Conservation (phyloP, 2,797 vertebrate genomes). For the Lithobates pipiens region DNA sequence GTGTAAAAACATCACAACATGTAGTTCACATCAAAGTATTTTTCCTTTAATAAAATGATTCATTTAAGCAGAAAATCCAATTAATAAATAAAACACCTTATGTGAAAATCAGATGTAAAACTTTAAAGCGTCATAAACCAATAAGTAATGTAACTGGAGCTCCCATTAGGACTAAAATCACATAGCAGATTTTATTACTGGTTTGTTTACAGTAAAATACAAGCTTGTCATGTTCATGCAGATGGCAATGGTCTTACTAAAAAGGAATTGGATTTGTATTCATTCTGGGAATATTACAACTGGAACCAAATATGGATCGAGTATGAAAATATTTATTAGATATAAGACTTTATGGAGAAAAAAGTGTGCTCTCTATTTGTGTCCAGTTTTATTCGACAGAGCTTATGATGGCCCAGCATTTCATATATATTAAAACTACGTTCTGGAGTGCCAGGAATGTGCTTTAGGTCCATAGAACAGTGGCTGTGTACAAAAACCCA, state of each 20-base stretch:
- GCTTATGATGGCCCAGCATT: too few species aligned
- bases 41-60: too few species aligned
- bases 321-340: too few species aligned
- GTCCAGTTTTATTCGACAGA: too few species aligned
- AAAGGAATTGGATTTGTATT: neutral
- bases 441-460: too few species aligned
- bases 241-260: slow-evolving; percentile 30
- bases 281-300: too few species aligned
- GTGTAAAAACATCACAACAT: slow-evolving; percentile 26
- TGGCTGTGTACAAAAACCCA: too few species aligned
- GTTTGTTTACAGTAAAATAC: slow-evolving; percentile 26
- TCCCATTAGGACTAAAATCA: slow-evolving; percentile 23
- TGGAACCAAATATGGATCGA: too few species aligned
- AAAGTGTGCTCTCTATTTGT: too few species aligned
- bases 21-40: slow-evolving; percentile 3
- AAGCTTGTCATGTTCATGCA: slow-evolving; percentile 36
- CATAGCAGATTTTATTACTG: slow-evolving; percentile 40
- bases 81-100: neutral
- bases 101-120: slow-evolving; percentile 10
- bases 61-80: neutral
- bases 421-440: too few species aligned
- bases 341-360: too few species aligned
- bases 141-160: slow-evolving; percentile 19
- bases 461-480: too few species aligned
- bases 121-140: slow-evolving; percentile 14